phyloP scores from a whole-genome alignment of 2,797 vertebrate species.

The Schizopygopsis malacanthus region DNA sequence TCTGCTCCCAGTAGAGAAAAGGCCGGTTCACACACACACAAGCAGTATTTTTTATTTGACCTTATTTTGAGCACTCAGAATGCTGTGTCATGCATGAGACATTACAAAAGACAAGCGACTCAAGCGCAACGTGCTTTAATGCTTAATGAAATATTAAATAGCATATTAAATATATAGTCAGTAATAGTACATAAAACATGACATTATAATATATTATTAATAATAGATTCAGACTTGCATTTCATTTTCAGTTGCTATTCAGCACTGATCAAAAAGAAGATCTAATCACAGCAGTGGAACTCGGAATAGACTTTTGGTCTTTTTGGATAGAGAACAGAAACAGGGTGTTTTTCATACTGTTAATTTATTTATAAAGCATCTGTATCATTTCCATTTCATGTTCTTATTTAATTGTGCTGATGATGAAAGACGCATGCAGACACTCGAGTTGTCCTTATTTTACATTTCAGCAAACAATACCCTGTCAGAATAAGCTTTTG shows the following conservation, averaged over 20 bases:
- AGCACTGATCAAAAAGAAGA: constrained; percentile 16
- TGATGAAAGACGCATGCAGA: neutral
- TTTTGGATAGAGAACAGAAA: constrained; percentile 22
- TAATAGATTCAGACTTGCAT: constrained; percentile 9
- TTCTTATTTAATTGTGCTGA: neutral
- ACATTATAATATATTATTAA: neutral
- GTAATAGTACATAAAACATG: constrained; percentile 5
- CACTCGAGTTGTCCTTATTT: constrained; percentile 4
- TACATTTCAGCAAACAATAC: neutral
- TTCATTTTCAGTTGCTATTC: constrained; percentile 6
- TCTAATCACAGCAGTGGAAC: neutral
- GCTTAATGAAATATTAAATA: neutral
- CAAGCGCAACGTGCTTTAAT: neutral
- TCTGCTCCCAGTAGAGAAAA: neutral
- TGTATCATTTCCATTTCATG: constrained; percentile 16
- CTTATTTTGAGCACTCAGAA: neutral
- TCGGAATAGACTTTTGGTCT: constrained; percentile 12
- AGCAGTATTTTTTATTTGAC: neutral
- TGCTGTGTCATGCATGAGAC: neutral
- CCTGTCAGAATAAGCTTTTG: neutral
- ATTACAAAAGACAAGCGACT: neutral
- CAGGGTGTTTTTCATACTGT: constrained; percentile 1
- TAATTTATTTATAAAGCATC: constrained; percentile 33
- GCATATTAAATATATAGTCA: neutral
- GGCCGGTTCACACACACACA: neutral